Base-by-base conservation (phyloP, 2,797 vertebrate species). In the Eospalax fontanierii region DNA sequence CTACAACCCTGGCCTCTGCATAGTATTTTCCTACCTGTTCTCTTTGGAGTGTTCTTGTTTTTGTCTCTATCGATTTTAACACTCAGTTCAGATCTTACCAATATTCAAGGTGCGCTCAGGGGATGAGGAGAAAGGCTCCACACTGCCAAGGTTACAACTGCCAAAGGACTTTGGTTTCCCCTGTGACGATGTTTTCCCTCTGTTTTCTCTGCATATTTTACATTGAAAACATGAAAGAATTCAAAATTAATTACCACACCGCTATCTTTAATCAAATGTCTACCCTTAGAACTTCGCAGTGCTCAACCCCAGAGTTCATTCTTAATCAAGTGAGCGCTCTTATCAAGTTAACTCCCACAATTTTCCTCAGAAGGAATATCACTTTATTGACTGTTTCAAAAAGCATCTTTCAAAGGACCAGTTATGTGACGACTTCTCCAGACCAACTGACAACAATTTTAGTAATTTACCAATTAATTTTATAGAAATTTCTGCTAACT, bases 181-280 rank as follows among this genome's bases (percentile, higher is more conserved):
- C 11, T 86, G 68, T 33, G 65, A 0, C 70, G 73, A 19, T 66
- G 73, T 78, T 38, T 22, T 8, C 8, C 61, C 3, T 38, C 38
- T 86, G 59, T 40, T 90, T 93, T 93, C 40, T 94, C 30, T 87
- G 54, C 40, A 10, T 70, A 18, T 38, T 90, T 90, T 97, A 90
- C 2, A 71, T 16, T 38, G 57, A 68, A 78, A 85, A 46, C 14
- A 91, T 46, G 61, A 80, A 40, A 93, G 59, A 88, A 97, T 97
- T 97, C 96, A 96, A 83, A 96, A 85, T 96, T 96, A 97, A 98
- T 97, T 95, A 95, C 86, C 92, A 1, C 76, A 93, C 95, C 94
- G 84, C 66, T 97, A 78, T 43, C 82, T 97, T 96, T 97, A 97
- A 98, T 97, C 95, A 97, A 95, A 94, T 97, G 89, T 97, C 94